phyloP scores from a whole-genome alignment of 2,888 invertebrate genomes.

The Sphaerophoria rueppellii region DNA sequence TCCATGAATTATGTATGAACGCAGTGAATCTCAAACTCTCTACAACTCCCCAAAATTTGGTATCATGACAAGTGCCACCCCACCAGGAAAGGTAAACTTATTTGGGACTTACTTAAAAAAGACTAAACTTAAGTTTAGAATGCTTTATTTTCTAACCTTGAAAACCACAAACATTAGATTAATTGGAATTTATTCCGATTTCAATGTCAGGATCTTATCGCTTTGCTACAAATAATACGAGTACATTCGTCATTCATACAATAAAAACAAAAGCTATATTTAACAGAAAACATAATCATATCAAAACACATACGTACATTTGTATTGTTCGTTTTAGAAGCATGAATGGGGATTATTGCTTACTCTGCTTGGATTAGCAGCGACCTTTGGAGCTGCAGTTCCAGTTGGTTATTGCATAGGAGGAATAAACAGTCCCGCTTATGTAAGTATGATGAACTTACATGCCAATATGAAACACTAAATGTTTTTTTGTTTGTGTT shows the following conservation, averaged over 20 bases:
- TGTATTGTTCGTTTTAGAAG: conserved; percentile 75
- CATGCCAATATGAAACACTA: too few relatives aligned
- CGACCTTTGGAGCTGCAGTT: conserved; percentile 90
- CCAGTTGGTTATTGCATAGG: conserved; percentile 94
- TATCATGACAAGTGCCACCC: conserved; percentile 1
- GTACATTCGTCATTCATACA: too few relatives aligned
- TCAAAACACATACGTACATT: neutral
- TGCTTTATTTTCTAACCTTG: too few relatives aligned
- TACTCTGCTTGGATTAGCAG: conserved; percentile 86
- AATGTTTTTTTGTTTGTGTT: conserved; percentile 10
- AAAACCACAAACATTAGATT: too few relatives aligned
- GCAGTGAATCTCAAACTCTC: conserved; percentile 58
- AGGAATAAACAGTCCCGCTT: conserved; percentile 91
- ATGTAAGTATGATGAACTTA: conserved; percentile 83
- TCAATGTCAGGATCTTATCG: too few relatives aligned
- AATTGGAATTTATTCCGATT: too few relatives aligned
- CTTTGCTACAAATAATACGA: too few relatives aligned
- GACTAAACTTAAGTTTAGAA: neutral
- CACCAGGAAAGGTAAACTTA: conserved; percentile 46
- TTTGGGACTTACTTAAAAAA: neutral
- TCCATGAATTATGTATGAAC: conserved; percentile 6
- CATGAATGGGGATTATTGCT: conserved; percentile 82
- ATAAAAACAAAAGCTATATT: too few relatives aligned
- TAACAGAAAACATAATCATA: too few relatives aligned
- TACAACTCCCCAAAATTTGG: conserved; percentile 46